Evolutionary conservation across 2,888 invertebrate genomes (phyloP).

Genomic region (Drosophila limbata): DNA sequence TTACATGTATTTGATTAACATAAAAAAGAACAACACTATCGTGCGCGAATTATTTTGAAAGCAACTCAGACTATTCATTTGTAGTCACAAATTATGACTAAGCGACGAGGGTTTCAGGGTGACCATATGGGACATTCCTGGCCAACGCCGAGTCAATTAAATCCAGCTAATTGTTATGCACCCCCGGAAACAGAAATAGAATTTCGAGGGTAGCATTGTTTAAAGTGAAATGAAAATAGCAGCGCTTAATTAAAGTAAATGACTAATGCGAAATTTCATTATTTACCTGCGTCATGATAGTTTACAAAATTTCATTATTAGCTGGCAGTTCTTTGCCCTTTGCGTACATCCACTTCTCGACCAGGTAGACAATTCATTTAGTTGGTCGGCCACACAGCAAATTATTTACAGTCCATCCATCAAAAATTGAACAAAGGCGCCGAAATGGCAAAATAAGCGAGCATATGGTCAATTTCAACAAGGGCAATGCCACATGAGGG

Average conservation of each 20-base stretch:
- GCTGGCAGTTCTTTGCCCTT: constrained; percentile 13
- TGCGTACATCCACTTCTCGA: background rate
- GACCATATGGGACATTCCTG: constrained; percentile 59
- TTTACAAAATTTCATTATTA: constrained; percentile 44
- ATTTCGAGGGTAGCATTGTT: constrained; percentile 22
- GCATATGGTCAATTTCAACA: constrained; percentile 48
- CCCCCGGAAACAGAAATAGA: constrained; percentile 10
- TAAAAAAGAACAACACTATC: constrained; percentile 41
- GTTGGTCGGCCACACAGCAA: constrained; percentile 44
- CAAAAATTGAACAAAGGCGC: constrained; percentile 53
- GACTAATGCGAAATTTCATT: constrained; percentile 52
- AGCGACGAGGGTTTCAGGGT: constrained; percentile 34
- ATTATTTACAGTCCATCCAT: constrained; percentile 62
- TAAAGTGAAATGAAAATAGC: constrained; percentile 34
- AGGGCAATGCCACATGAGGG: constrained; percentile 20
- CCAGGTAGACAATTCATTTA: constrained; percentile 47
- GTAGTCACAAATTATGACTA: constrained; percentile 60
- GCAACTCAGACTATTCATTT: constrained; percentile 30
- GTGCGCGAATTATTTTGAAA: constrained; percentile 41
- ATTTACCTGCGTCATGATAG: constrained; percentile 47
- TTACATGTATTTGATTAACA: constrained; percentile 15
- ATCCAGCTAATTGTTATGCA: constrained; percentile 20
- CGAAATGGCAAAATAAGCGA: constrained; percentile 57
- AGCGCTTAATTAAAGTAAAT: constrained; percentile 57
- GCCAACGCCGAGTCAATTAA: constrained; percentile 14